Evolutionary conservation across 1,140 invertebrate genomes (phyloP), one percentile per base, ranked within the genome.

Genomic region (Pseudachorutes palmiensis): DNA sequence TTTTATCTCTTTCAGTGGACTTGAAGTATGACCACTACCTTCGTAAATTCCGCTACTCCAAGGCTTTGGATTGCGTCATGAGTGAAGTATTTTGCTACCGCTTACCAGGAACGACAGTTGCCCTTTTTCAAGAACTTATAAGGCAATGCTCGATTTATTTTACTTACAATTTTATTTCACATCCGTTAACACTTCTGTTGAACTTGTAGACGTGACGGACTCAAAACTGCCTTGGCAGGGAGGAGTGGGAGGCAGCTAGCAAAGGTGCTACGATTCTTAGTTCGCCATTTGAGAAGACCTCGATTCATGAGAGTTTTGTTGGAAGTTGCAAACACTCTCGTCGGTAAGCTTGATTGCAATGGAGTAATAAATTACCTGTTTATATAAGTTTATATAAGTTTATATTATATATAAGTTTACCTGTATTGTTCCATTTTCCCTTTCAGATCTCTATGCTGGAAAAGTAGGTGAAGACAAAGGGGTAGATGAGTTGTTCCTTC

Each of bases 101-200:
- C 75, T 81, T 80, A 51, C 92, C 93, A 2, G 87, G 92, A 73
- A 80, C 87, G 31, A 89, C 89, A 1, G 83, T 93, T 57, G 83
- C 86, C 61, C 79, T 95, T 2, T 81, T 95, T 69, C 88, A 91
- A 77, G 93, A 97, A 79, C 78, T 97, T 36, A 85, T 89, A 19
- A 83, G 80, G 77, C 78, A 67, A 59, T n/a, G 12, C 64, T 16
- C 16, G 51, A 49, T 58, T 59, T 31, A 26, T 29, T n/a, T 24
- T 65, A 66, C 28, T 26, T 64, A 33, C 45, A 63, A 69, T 22
- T 41, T 32, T 32, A 58, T 61, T 26, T 49, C 66, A 58, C 48
- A 12, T 33, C 45, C 64, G 30, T 33, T 63, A 2, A 67, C 55
- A 63, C 36, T 41, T 9, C 51, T 12, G 5, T 55, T 55, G 19